These are phyloP conservation scores for Tribolium freemani DNA, from an alignment of 2,888 invertebrate species.

Conservation along the genomic window DNA sequence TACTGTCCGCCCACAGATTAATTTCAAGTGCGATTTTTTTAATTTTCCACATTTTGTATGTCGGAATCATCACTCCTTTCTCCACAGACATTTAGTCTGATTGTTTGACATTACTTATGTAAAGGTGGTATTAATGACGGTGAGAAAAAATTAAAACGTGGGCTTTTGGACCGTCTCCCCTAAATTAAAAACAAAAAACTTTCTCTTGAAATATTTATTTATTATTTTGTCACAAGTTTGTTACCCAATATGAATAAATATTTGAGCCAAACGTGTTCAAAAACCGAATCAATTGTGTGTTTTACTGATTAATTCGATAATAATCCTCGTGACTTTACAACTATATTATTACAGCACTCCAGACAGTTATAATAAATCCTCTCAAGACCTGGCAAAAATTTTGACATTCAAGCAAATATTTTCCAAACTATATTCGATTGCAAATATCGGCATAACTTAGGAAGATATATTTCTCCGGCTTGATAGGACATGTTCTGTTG, in stretches of 20 bases:
- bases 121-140: constrained; percentile 6
- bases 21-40: no score
- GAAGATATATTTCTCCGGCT: background rate
- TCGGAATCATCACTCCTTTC: background rate
- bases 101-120: constrained; percentile 4
- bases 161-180: constrained; percentile 6
- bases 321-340: background rate
- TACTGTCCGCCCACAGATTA: no score
- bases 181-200: constrained; percentile 10
- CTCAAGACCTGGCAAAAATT: constrained; percentile 9
- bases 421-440: background rate
- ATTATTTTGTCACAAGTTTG: background rate
- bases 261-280: background rate
- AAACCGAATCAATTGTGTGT: background rate
- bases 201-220: constrained; percentile 16
- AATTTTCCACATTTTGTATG: no score
- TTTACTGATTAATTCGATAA: constrained; percentile 5
- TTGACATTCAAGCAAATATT: constrained; percentile 4
- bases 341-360: background rate
- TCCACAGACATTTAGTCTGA: background rate
- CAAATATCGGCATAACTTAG: background rate
- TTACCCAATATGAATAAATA: background rate
- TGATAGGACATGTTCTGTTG: constrained; percentile 4
- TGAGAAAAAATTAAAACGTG: constrained; percentile 16
- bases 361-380: background rate